Conservation (phyloP, 2,888 invertebrate genomes). For the Elegia similella region DNA sequence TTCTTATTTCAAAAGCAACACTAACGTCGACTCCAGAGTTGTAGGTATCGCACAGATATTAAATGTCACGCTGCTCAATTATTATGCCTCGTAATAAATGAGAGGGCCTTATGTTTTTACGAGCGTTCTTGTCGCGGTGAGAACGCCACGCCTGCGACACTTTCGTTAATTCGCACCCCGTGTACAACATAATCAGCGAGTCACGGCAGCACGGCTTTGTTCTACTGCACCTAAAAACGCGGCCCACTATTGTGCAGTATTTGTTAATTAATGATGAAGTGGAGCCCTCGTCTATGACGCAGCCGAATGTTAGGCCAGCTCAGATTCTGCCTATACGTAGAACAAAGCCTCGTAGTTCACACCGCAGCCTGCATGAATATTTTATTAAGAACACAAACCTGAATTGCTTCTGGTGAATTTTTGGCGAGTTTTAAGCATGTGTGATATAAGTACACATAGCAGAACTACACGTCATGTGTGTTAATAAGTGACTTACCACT, state of each 20-base stretch:
- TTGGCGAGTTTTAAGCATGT: too few species aligned
- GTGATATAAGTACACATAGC: too few species aligned
- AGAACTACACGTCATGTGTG: too few species aligned
- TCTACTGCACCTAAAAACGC: conserved; percentile 35
- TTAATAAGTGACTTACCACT: too few species aligned
- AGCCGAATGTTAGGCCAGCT: conserved; percentile 16
- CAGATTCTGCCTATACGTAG: neutral
- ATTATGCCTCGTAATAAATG: neutral
- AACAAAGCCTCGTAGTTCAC: neutral
- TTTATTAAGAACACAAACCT: neutral
- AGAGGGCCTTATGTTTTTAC: neutral
- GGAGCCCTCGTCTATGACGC: conserved; percentile 29
- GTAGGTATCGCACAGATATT: neutral
- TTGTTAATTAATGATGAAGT: conserved; percentile 46
- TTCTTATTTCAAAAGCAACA: too few species aligned
- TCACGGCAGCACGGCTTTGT: conserved; percentile 19
- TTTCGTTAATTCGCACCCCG: neutral
- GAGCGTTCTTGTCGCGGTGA: neutral
- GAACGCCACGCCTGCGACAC: neutral
- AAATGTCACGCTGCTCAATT: neutral
- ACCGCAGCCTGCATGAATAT: neutral
- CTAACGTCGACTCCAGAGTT: too few species aligned
- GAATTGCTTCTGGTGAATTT: too few species aligned
- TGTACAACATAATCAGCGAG: conserved; percentile 18
- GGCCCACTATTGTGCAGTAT: conserved; percentile 44